Evolutionary conservation across 2,113 vertebrate species (phyloP), one percentile per base, ranked within the genome.

Genomic region (Dromiciops gliroides): DNA sequence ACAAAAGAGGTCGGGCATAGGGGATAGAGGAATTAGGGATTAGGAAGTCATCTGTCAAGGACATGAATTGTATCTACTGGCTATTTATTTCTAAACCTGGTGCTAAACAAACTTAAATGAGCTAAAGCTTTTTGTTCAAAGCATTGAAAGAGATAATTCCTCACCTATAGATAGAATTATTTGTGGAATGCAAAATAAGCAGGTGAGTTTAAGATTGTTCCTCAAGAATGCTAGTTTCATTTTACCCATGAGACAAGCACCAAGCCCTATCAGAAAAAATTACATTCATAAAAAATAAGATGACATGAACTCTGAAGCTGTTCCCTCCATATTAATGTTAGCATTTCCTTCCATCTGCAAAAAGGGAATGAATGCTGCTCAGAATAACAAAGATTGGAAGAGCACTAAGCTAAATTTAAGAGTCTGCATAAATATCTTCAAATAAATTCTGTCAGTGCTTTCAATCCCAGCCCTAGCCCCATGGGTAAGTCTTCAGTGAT

Each of bases 211-310:
- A 93, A 11, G 28, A 52, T 11, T n/a, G 6, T 28, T 96, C 89
- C 91, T 92, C 91, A 94, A 90, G 95, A 94, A 89, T 92, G 89
- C 37, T n/a, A 75, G 60, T 6, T 75, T n/a, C 19, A 44, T 75
- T 75, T 51, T 49, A 90, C 53, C 11, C 50, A 44, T 91, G 25
- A 95, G 51, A 25, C 26, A 94, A 50, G 1, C 14, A 49, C 49
- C 60, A 91, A 52, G 23, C 47, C 49, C 90, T 90, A 51, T 44
- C 2, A 25, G 93, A 60, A 16, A 83, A 83, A 83, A 2, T 6
- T 22, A 83, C 44, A 83, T 83, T 44, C 19, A 83, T 44, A 83
- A 89, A 67, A 24, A 26, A 60, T 2, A 8, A 90, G 31, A 6
- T 90, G 24, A 95, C 0, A 31, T 22, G 44, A 88, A 96, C 90